These are phyloP conservation scores for Aporophyla nigra DNA, from an alignment of 2,888 invertebrate species.

Conservation along the genomic window DNA sequence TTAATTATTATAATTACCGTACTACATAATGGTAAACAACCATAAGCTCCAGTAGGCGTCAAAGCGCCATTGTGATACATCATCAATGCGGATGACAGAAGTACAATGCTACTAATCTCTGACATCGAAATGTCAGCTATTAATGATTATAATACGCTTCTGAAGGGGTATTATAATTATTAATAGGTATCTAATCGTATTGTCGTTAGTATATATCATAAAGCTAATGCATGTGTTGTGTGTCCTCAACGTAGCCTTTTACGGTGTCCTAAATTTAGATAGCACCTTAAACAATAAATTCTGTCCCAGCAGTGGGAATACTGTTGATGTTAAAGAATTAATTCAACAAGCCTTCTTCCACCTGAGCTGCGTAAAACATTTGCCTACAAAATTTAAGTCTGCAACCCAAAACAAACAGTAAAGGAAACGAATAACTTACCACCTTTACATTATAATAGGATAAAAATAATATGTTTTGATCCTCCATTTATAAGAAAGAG, in stretches of 20 bases:
- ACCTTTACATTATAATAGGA: conserved; percentile 26
- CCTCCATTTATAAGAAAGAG: conserved; percentile 24
- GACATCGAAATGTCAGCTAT: neutral
- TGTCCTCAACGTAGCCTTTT: too few relatives aligned
- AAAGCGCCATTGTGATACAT: neutral
- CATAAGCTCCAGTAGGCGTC: neutral
- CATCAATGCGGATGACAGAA: conserved; percentile 16
- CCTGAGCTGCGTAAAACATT: neutral
- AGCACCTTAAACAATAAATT: too few relatives aligned
- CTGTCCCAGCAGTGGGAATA: too few relatives aligned
- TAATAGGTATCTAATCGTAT: neutral
- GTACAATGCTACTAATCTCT: conserved; percentile 22
- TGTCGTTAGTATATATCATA: neutral
- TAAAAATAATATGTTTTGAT: conserved; percentile 51
- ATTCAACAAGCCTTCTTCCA: neutral
- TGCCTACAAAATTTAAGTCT: neutral
- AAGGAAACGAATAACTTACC: conserved; percentile 33
- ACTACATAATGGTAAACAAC: neutral
- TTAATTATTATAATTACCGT: neutral
- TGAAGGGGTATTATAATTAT: neutral
- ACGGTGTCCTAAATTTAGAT: too few relatives aligned
- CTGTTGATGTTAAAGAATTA: neutral
- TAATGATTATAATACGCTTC: too few relatives aligned
- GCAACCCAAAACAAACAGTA: conserved; percentile 13
- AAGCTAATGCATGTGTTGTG: neutral